Evolutionary conservation across 1,140 invertebrate species (phyloP).

Genomic region (Helicoverpa armigera): DNA sequence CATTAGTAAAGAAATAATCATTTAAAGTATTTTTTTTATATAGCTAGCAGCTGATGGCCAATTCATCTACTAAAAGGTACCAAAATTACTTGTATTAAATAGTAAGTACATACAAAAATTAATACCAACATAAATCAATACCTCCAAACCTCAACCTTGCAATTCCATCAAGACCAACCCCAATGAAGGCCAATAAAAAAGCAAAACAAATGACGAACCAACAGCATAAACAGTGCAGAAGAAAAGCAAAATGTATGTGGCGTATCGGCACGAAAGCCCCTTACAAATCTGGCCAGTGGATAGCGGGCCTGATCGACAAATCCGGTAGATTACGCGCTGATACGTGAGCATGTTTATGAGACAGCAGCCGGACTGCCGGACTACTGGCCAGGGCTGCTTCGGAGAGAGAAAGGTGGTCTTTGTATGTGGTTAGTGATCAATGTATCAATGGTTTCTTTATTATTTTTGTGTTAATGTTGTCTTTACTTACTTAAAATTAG

Average conservation of each 20-base stretch:
- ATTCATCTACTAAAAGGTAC: neutral
- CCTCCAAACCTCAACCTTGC: neutral
- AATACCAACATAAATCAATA: neutral
- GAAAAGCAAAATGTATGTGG: conserved; percentile 82
- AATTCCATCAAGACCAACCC: neutral
- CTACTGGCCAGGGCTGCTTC: conserved; percentile 44
- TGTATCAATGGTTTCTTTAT: too few relatives aligned
- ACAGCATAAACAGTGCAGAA: conserved; percentile 76
- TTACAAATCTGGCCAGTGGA: conserved; percentile 82
- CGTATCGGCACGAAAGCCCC: conserved; percentile 76
- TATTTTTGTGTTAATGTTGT: neutral
- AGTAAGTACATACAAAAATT: too few relatives aligned
- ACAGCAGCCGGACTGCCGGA: conserved; percentile 76
- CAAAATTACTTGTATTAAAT: too few relatives aligned
- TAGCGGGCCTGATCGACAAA: conserved; percentile 84
- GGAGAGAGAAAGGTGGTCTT: neutral
- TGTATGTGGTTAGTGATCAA: neutral
- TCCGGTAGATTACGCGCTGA: conserved; percentile 84
- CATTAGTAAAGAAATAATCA: neutral
- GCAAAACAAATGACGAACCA: conserved; percentile 25
- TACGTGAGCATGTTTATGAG: conserved; percentile 84
- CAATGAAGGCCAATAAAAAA: neutral
- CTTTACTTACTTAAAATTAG: too few relatives aligned
- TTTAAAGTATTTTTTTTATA: too few relatives aligned
- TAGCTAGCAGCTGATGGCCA: neutral